A percentile compares a stretch with the other conserved stretches of the same genome.
Evolutionary conservation across 2,113 vertebrate genomes (phyloP).

Genomic region (Alligator mississippiensis): DNA sequence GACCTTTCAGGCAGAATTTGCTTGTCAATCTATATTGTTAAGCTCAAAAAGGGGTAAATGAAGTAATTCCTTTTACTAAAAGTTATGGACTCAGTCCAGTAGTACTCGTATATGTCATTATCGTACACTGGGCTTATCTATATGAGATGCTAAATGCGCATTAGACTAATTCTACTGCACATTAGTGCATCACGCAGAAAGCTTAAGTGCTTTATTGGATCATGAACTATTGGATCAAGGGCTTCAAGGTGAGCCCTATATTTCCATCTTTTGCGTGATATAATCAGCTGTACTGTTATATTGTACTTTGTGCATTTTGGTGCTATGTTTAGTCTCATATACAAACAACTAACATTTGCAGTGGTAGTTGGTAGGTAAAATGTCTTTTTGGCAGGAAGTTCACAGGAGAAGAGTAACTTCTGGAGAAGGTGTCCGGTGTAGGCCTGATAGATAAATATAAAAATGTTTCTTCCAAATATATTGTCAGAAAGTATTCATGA

Average conservation of each 20-base stretch:
- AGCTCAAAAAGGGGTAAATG: background rate
- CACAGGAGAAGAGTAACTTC: background rate
- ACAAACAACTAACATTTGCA: background rate
- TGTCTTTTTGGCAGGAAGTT: background rate
- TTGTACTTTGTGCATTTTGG: background rate
- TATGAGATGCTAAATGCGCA: too few relatives aligned
- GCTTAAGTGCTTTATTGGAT: background rate
- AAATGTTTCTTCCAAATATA: background rate
- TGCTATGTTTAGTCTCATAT: background rate
- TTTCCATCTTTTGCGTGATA: background rate
- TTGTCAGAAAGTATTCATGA: constrained; percentile 11
- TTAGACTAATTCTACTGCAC: too few relatives aligned
- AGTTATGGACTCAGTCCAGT: background rate
- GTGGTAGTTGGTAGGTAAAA: background rate
- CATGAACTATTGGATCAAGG: background rate
- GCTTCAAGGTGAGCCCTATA: background rate
- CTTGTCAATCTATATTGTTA: background rate
- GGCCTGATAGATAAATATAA: background rate
- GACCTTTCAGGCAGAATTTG: background rate
- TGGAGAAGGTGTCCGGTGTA: background rate
- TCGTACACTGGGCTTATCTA: background rate
- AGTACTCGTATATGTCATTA: background rate
- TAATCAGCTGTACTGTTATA: background rate
- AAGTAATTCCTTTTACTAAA: background rate
- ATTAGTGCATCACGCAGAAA: too few relatives aligned